Conservation (phyloP, 2,113 vertebrate species). For the Rhineura floridana region DNA sequence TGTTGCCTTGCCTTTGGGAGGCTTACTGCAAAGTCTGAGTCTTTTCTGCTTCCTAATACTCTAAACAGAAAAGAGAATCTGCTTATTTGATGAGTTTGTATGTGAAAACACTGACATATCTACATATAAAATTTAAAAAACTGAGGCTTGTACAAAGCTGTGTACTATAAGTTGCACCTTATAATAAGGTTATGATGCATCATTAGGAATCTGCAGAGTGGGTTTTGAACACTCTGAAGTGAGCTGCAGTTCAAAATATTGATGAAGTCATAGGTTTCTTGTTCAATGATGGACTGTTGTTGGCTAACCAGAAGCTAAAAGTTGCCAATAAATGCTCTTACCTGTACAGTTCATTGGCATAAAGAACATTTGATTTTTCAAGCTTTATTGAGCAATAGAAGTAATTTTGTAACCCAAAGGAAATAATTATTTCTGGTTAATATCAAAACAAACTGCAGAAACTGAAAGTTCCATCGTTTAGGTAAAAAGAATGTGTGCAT, state of each 20-base stretch:
- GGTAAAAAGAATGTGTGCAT: slow-evolving; percentile 9
- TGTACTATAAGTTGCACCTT: slow-evolving; percentile 55
- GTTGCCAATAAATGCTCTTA: not conserved
- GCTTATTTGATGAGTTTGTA: slow-evolving; percentile 46
- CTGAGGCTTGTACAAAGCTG: not conserved
- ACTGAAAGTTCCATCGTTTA: not conserved
- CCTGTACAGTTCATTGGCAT: slow-evolving; percentile 9
- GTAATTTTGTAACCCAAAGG: slow-evolving; percentile 37
- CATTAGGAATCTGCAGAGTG: slow-evolving; percentile 54
- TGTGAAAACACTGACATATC: not conserved
- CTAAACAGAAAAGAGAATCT: slow-evolving; percentile 50
- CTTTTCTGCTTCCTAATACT: slow-evolving; percentile 46
- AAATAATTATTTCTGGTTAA: slow-evolving; percentile 51
- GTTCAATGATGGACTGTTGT: slow-evolving; percentile 45
- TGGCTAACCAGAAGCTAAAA: slow-evolving; percentile 37
- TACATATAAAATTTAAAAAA: not conserved
- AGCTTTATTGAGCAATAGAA: slow-evolving; percentile 23
- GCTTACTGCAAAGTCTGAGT: not conserved
- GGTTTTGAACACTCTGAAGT: slow-evolving; percentile 53
- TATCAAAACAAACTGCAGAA: not conserved
- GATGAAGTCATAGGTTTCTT: slow-evolving; percentile 42
- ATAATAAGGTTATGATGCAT: no score
- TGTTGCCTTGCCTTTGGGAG: not conserved
- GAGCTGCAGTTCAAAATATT: slow-evolving; percentile 35
- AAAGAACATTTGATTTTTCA: slow-evolving; percentile 21